These are phyloP conservation scores for Phengaris arion DNA, from an alignment of 2,888 invertebrate species.

Conservation along the genomic window DNA sequence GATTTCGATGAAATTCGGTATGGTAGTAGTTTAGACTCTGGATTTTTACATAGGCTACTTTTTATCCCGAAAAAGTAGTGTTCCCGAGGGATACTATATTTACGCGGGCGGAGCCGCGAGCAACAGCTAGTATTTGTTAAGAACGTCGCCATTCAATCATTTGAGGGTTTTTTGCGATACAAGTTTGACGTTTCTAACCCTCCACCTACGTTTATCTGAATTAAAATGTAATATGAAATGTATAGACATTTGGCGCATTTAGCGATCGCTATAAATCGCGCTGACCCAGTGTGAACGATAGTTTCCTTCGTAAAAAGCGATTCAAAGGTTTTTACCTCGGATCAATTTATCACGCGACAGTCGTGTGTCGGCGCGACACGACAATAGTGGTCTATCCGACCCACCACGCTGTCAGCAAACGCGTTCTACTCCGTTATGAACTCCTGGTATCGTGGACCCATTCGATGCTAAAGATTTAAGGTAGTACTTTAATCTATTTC, in stretches of 20 bases:
- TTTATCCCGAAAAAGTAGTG: too few relatives aligned
- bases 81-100: too few relatives aligned
- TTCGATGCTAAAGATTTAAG: conserved; percentile 29
- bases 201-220: too few relatives aligned
- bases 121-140: too few relatives aligned
- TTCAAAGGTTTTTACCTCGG: conserved; percentile 41
- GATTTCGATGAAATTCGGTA: too few relatives aligned
- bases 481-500: too few relatives aligned
- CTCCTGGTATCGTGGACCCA: conserved; percentile 30
- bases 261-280: conserved; percentile 33
- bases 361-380: conserved; percentile 50
- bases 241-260: conserved; percentile 1
- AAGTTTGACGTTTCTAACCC: too few relatives aligned
- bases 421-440: conserved; percentile 47
- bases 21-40: too few relatives aligned
- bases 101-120: too few relatives aligned
- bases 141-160: too few relatives aligned
- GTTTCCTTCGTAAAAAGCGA: conserved; percentile 37
- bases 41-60: too few relatives aligned
- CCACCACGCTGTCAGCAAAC: conserved; percentile 56
- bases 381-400: conserved; percentile 55
- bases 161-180: too few relatives aligned
- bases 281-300: conserved; percentile 34
- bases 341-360: conserved; percentile 59
- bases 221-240: background rate